Base-by-base conservation (phyloP, 2,113 vertebrate species). In the Amblyopsis rosae region DNA sequence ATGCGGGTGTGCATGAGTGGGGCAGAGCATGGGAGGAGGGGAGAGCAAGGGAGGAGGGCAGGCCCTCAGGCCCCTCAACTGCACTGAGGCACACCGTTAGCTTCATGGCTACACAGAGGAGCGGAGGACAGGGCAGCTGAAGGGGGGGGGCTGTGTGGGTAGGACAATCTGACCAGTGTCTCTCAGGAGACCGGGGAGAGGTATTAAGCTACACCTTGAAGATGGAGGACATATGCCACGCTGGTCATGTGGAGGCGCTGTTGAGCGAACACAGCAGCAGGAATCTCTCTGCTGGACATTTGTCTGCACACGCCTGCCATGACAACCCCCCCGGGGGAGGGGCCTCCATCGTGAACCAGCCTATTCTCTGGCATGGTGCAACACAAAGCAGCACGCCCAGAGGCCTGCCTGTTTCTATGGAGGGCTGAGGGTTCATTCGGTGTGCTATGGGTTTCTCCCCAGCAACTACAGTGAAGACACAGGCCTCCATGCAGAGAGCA, bases 251-350 rank as follows among this genome's bases (percentile, higher is more conserved):
- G 76, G 76, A 61, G 81, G 74, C 79, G 60, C 78, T 65, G 10
- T 53, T 41, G 72, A 78, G 78, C 64, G 47, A 12, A 16, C 59
- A 26, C 26, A 26, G 26, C 26, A 51, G 16, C 53, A 12, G 51
- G 62, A 3, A 13, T n/a, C 56, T 59, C 19, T 16, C 45, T 60
- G 46, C 72, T n/a, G 3, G 60, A 71, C 33, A 26, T 26, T 1
- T 72, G 79, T 72, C 59, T 65, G 65, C 69, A 86, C 82, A 83
- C 75, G 80, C 71, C 49, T 58, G 55, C 35, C 35, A 41, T 41
- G 5, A 41, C 4, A 41, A 41, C 35, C 35, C 4, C 5, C 35
- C 5, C 5, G 35, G 35, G 5, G 35, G 35, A 8, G 35, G 35
- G 35, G 35, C 1, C 64, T 4, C 56, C 60, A 15, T 50, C 48